Conservation (phyloP, 2,888 invertebrate genomes). For the Tetrapedia diversipes region DNA sequence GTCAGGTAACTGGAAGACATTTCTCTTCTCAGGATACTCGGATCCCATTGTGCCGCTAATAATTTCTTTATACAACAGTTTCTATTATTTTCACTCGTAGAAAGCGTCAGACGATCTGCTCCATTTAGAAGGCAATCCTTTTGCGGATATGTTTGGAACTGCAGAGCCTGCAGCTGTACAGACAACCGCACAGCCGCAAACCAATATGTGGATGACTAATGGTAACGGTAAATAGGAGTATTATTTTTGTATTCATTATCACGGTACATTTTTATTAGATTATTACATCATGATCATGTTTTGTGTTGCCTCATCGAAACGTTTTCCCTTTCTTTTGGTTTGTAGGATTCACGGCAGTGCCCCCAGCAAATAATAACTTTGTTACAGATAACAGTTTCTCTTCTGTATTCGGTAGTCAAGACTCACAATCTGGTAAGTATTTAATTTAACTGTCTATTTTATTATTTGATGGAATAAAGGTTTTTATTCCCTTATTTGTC, state of each 20-base stretch:
- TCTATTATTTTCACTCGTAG: slow-evolving; percentile 66
- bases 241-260: slow-evolving; percentile 32
- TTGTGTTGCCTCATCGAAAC: slow-evolving; percentile 34
- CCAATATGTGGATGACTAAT: slow-evolving; percentile 85
- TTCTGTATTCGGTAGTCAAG: slow-evolving; percentile 91
- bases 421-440: slow-evolving; percentile 80
- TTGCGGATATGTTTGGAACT: slow-evolving; percentile 92
- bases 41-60: neutral
- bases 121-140: slow-evolving; percentile 93
- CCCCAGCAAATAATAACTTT: slow-evolving; percentile 86
- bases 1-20: slow-evolving; percentile 72
- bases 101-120: slow-evolving; percentile 95
- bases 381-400: slow-evolving; percentile 94
- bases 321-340: slow-evolving; percentile 70
- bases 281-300: slow-evolving; percentile 39
- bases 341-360: slow-evolving; percentile 82
- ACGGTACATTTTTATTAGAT: slow-evolving; percentile 31
- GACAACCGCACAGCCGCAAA: slow-evolving; percentile 77
- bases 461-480: neutral
- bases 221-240: slow-evolving; percentile 82
- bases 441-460: neutral
- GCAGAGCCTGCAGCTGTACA: slow-evolving; percentile 72
- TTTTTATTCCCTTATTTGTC: slow-evolving; percentile 15
- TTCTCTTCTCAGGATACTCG: no score
- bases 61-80: neutral